Conservation (phyloP, 2,797 vertebrate species). For the Leptatherina wallacei region DNA sequence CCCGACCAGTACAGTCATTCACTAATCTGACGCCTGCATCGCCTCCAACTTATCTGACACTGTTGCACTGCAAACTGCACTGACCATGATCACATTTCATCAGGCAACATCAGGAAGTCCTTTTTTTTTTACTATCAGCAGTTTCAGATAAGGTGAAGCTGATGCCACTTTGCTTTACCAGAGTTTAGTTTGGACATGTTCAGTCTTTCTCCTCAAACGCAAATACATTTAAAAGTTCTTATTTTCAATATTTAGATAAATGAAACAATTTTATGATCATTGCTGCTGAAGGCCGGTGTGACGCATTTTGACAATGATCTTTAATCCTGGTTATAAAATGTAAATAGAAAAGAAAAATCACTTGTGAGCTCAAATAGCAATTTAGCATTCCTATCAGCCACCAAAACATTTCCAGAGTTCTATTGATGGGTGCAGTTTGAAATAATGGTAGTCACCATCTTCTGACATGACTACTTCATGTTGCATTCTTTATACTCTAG, state of each 20-base stretch:
- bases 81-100: constrained; percentile 55
- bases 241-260: constrained; percentile 49
- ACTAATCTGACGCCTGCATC: constrained; percentile 55
- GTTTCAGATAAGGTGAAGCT: constrained; percentile 40
- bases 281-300: constrained; percentile 26
- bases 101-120: constrained; percentile 24
- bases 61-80: constrained; percentile 36
- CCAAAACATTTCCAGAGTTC: constrained; percentile 8
- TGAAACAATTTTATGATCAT: constrained; percentile 28
- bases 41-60: constrained; percentile 49
- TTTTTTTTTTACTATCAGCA: constrained; percentile 14
- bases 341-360: constrained; percentile 43
- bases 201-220: constrained; percentile 30
- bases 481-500: background rate
- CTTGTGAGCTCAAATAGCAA: no score
- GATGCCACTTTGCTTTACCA: constrained; percentile 14
- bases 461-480: background rate
- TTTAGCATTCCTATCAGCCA: no score
- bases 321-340: constrained; percentile 43
- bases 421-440: constrained; percentile 35
- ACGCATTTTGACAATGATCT: constrained; percentile 54
- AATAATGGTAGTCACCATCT: background rate
- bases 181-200: constrained; percentile 15
- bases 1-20: constrained; percentile 32
- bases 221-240: constrained; percentile 24